These are phyloP conservation scores for Protomyctophum bolini DNA, from an alignment of 2,113 vertebrate species.

Conservation along the genomic window DNA sequence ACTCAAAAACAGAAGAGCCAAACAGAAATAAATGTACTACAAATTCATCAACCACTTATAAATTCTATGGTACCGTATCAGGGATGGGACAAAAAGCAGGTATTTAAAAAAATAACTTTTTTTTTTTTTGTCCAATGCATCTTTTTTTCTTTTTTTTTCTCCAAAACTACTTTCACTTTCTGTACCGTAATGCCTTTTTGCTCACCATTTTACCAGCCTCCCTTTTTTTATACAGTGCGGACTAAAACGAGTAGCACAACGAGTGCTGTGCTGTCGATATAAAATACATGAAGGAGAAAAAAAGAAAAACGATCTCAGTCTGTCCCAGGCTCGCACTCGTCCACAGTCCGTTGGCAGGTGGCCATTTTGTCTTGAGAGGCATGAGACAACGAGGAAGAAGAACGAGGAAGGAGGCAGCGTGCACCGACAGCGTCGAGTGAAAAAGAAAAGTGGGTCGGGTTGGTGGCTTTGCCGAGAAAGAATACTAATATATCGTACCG, in stretches of 20 bases:
- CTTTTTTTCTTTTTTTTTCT: conserved; percentile 5
- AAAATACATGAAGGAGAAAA: not conserved
- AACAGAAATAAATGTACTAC: not conserved
- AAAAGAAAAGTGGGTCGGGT: too few species aligned
- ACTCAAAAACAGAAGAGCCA: not conserved
- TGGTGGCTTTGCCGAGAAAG: too few species aligned
- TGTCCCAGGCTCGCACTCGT: conserved; percentile 17
- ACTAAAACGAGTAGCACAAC: conserved; percentile 43
- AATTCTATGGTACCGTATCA: conserved; percentile 29
- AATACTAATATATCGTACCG: too few species aligned
- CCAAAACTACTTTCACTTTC: conserved; percentile 18
- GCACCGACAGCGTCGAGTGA: conserved; percentile 33
- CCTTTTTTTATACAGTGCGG: conserved; percentile 52
- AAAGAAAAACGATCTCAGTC: not conserved
- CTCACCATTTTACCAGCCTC: conserved; percentile 42
- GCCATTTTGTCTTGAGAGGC: conserved; percentile 1
- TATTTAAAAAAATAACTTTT: conserved; percentile 21
- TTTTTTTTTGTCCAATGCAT: conserved; percentile 34
- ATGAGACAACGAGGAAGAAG: not conserved
- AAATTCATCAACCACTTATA: conserved; percentile 29
- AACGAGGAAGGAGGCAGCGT: conserved; percentile 14
- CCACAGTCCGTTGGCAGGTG: conserved; percentile 32
- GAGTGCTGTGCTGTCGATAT: too few species aligned
- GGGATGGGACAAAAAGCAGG: conserved; percentile 31
- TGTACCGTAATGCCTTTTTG: conserved; percentile 57